Evolutionary conservation across 2,888 invertebrate genomes (phyloP), one percentile per base, ranked within the genome.

Genomic region (Ellobium chinense): DNA sequence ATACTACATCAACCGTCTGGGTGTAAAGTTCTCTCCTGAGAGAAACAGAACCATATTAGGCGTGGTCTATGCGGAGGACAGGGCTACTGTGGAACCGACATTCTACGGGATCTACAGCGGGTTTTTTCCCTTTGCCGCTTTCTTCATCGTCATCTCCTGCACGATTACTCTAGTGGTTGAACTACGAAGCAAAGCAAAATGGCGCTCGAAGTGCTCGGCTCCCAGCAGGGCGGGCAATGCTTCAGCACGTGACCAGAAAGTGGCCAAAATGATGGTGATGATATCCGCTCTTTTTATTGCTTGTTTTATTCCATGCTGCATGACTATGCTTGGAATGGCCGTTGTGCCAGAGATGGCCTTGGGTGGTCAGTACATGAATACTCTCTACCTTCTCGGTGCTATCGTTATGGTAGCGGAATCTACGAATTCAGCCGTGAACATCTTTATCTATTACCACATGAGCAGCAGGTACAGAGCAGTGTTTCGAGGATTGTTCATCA

Each of bases 401-500:
- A 12, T 66, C 0, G 66, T 36, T n/a, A 37, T 66, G 24, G 37
- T 66, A 2, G 37, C 39, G 1, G 66, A 66, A 27, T 66, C 66
- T 9, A 68, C 46, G 3, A 68, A 68, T 24, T 68, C 68, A 24
- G 46, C 68, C 1, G 46, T 68, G 39, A 68, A 68, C 29, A 68
- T 68, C 18, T 68, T 39, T 68, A 68, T 68, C 27, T 68, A 68
- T 39, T 68, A 68, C 29, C 27, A 68, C 7, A 37, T 68, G 34
- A 72, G 58, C 1, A 24, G 34, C 7, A 68, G 9, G 21, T 68
- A 68, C 18, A 68, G 68, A 24, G 14, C 1, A 27, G 68, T 39
- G 29, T 46, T 68, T 34, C 56, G 39, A n/a, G n/a, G n/a, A n/a
- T n/a, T n/a, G n/a, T n/a, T n/a, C n/a, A n/a, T n/a, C n/a, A n/a